A percentile compares a stretch with the other conserved stretches of the same genome.
Conservation (phyloP, 1,140 invertebrate species). For the Ephestia elutella region DNA sequence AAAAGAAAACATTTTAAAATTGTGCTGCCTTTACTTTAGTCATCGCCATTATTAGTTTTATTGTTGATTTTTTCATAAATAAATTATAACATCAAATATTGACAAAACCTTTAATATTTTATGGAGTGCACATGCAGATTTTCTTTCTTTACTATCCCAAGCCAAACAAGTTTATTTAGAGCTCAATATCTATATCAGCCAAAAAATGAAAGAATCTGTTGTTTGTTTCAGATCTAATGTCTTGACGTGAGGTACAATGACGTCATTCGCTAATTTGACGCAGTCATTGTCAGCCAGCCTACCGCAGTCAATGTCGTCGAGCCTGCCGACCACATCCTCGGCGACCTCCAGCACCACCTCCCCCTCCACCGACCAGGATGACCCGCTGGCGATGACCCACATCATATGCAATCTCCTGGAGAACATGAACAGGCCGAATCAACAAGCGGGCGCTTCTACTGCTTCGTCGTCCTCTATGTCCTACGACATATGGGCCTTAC, state of each 20-base stretch:
- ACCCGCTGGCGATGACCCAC: conserved; percentile 57
- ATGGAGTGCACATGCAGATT: no score
- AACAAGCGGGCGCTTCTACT: conserved; percentile 23
- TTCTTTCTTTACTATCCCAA: no score
- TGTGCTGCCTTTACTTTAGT: no score
- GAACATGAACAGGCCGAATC: conserved; percentile 53
- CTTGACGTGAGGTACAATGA: conserved; percentile 45
- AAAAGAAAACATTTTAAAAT: no score
- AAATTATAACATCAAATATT: no score
- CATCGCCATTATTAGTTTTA: no score
- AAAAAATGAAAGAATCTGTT: conserved; percentile 9
- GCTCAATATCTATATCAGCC: no score
- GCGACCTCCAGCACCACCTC: conserved; percentile 27
- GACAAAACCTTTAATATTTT: no score
- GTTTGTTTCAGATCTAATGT: conserved; percentile 59
- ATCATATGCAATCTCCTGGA: conserved; percentile 65
- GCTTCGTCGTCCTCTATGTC: conserved; percentile 44
- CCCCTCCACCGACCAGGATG: conserved; percentile 40
- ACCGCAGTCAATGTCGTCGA: conserved; percentile 50
- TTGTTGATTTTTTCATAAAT: no score
- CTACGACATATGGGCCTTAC: conserved; percentile 56
- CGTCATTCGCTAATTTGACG: conserved; percentile 57
- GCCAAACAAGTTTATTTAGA: no score
- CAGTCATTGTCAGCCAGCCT: conserved; percentile 51
- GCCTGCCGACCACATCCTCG: conserved; percentile 48